phyloP scores from a whole-genome alignment of 2,113 vertebrate genomes.

The Aythya baeri region DNA sequence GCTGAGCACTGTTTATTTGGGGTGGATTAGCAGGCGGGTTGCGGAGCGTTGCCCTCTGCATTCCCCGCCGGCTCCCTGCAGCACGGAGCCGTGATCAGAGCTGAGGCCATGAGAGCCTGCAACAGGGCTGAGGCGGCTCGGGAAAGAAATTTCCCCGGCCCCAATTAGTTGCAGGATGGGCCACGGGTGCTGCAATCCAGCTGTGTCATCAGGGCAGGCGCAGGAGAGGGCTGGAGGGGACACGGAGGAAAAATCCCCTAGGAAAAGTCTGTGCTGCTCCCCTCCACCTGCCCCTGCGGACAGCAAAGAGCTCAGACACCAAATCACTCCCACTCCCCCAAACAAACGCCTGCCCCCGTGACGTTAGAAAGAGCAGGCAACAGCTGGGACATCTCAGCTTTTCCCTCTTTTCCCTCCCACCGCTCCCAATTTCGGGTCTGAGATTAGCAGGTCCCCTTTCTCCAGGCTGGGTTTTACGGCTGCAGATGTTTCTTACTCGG shows the following conservation, averaged over 20 bases:
- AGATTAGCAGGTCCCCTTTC: not conserved
- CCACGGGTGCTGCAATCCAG: not conserved
- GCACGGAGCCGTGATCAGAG: not conserved
- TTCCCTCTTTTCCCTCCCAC: not conserved
- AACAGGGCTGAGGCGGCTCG: not conserved
- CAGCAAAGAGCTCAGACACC: not conserved
- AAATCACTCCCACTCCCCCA: not conserved
- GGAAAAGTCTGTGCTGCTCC: not conserved
- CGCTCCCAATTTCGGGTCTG: not conserved
- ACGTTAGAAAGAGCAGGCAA: not conserved
- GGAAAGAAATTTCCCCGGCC: not conserved
- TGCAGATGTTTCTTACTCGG: not conserved
- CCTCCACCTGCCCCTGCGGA: not conserved
- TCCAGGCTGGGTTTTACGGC: not conserved
- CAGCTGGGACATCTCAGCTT: conserved; percentile 5
- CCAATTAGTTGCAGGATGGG: not conserved
- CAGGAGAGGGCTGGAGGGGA: not conserved
- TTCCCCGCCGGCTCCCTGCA: not conserved
- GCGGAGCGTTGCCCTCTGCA: not conserved
- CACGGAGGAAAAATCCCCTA: not conserved
- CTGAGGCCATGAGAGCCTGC: not conserved
- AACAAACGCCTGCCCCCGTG: not conserved
- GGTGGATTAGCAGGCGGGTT: fast-evolving
- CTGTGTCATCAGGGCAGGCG: not conserved
- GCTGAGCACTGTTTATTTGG: not conserved